phyloP scores from a whole-genome alignment of 2,888 invertebrate species.

The Norana najaformis region DNA sequence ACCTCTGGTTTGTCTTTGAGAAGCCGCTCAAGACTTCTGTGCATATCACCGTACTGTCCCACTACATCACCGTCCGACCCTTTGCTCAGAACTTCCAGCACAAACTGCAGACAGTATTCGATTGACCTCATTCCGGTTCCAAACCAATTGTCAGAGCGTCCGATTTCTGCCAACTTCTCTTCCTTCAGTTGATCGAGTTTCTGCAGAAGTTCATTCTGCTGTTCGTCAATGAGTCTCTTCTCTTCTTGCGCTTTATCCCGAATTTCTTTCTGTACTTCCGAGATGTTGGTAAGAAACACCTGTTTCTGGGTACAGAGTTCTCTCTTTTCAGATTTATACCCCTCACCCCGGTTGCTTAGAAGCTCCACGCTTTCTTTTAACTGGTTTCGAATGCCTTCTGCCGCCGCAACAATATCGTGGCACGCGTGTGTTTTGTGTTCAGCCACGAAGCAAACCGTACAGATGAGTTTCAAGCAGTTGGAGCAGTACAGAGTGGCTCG shows the following conservation, averaged over 20 bases:
- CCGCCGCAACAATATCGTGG: neutral
- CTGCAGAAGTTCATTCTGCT: neutral
- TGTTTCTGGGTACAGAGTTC: neutral
- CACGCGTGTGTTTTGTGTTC: neutral
- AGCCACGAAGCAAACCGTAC: neutral
- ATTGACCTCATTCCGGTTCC: neutral
- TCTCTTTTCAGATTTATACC: neutral
- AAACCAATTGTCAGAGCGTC: neutral
- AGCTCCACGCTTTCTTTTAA: neutral
- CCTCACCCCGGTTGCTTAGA: neutral
- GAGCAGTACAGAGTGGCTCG: neutral
- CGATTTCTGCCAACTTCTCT: neutral
- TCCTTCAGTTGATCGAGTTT: constrained; percentile 5
- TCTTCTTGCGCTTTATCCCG: neutral
- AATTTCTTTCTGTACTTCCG: neutral
- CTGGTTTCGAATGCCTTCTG: neutral
- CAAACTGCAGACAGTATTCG: neutral
- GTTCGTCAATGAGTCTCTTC: neutral
- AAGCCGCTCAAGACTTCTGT: neutral
- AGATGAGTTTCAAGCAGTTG: constrained; percentile 6
- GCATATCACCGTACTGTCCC: neutral
- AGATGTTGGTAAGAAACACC: neutral
- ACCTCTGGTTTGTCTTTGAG: neutral
- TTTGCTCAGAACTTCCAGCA: neutral
- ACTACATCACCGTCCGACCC: neutral